Percentiles rank a stretch among this genome's conserved stretches.
These are phyloP conservation scores for Pseudomyrmex cubaensis DNA, from an alignment of 1,140 invertebrate genomes.

Conservation along the genomic window DNA sequence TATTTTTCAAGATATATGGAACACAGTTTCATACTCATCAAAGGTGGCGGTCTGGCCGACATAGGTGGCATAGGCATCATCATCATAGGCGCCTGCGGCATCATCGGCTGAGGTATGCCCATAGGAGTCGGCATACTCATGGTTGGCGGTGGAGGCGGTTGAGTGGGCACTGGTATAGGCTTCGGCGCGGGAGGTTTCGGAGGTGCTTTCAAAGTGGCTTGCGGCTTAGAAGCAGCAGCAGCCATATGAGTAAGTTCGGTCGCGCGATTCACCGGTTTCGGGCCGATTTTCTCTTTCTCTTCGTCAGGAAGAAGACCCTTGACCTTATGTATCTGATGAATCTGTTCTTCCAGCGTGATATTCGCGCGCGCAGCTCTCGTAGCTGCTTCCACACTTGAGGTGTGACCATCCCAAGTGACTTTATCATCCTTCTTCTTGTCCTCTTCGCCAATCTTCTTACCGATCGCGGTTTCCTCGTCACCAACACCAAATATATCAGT, in stretches of 20 bases:
- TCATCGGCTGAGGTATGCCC: constrained; percentile 86
- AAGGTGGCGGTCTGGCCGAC: constrained; percentile 85
- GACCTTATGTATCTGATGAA: constrained; percentile 98
- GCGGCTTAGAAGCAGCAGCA: constrained; percentile 84
- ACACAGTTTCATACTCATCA: constrained; percentile 85
- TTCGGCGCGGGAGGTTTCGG: constrained; percentile 83
- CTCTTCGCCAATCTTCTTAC: constrained; percentile 99
- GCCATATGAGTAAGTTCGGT: constrained; percentile 82
- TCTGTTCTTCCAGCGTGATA: constrained; percentile 98
- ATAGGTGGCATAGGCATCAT: constrained; percentile 89
- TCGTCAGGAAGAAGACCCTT: constrained; percentile 97
- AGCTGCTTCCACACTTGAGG: constrained; percentile 96
- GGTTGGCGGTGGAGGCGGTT: constrained; percentile 82
- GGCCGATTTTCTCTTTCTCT: constrained; percentile 96
- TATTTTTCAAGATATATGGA: background rate
- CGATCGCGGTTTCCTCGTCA: constrained; percentile 99
- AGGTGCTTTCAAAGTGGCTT: constrained; percentile 83
- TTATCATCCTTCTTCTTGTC: constrained; percentile 95
- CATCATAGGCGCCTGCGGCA: constrained; percentile 87
- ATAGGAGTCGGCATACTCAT: constrained; percentile 84
- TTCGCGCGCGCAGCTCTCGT: constrained; percentile 96
- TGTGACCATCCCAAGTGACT: constrained; percentile 99
- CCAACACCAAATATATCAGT: constrained; percentile 99
- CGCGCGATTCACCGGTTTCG: constrained; percentile 88
- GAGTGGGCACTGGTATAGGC: constrained; percentile 77